Conservation (phyloP, 2,888 invertebrate species). For the Acanthococcus lagerstroemiae region DNA sequence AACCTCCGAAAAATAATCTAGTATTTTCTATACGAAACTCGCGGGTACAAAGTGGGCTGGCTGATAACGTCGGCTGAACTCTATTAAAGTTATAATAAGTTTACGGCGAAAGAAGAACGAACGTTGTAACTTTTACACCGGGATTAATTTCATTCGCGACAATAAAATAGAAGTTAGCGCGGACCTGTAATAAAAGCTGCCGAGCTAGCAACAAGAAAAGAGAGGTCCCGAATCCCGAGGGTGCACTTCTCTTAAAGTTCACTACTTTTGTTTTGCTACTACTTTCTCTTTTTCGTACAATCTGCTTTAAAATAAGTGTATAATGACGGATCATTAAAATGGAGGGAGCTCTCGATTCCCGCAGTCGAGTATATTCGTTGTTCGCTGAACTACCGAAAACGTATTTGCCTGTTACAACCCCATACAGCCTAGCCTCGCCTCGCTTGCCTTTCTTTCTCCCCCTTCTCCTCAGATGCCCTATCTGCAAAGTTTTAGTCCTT, state of each 20-base stretch:
- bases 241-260: slow-evolving; percentile 29
- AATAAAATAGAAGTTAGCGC: slow-evolving; percentile 30
- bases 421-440: background rate
- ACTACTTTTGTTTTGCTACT: slow-evolving; percentile 28
- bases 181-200: slow-evolving; percentile 30
- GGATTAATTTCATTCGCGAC: slow-evolving; percentile 29
- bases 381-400: no score
- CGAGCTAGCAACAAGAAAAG: slow-evolving; percentile 17
- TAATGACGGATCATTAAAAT: slow-evolving; percentile 29
- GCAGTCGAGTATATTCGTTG: no score
- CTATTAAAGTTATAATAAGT: slow-evolving; percentile 31
- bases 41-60: no score
- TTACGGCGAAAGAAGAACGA: slow-evolving; percentile 24
- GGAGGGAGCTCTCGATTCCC: background rate
- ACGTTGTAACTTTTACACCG: slow-evolving; percentile 21
- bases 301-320: slow-evolving; percentile 26
- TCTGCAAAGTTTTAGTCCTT: no score
- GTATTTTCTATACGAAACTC: no score
- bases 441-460: no score
- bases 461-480: no score
- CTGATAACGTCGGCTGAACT: no score
- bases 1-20: no score
- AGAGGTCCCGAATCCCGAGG: slow-evolving; percentile 17
- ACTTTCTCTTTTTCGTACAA: slow-evolving; percentile 24
- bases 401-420: no score